phyloP scores from a whole-genome alignment of 2,113 vertebrate genomes.

The Scatophagus argus region DNA sequence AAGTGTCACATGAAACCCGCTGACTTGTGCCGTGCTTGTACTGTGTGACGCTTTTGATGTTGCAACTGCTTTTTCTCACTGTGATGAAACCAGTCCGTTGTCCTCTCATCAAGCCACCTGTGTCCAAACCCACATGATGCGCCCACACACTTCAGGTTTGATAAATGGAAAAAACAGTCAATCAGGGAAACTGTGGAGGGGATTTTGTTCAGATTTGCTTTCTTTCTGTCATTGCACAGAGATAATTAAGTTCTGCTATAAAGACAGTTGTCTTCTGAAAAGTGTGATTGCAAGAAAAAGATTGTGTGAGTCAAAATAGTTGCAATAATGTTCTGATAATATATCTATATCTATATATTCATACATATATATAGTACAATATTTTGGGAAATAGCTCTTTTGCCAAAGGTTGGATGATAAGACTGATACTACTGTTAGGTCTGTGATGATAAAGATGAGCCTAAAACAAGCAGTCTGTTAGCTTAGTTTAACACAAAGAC shows the following conservation, averaged over 20 bases:
- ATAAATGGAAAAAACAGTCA: slow-evolving; percentile 20
- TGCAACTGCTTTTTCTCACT: slow-evolving; percentile 18
- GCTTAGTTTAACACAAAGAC: too few species aligned
- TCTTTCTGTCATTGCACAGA: background rate
- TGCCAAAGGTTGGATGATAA: too few species aligned
- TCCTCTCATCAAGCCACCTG: slow-evolving; percentile 17
- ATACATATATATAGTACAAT: too few species aligned
- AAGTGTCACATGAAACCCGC: slow-evolving; percentile 31
- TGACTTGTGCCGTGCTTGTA: background rate
- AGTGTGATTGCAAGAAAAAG: background rate
- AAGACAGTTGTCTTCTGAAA: background rate
- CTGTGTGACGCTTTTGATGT: background rate
- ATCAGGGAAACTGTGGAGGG: slow-evolving; percentile 2
- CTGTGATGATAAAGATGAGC: too few species aligned
- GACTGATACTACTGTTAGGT: too few species aligned
- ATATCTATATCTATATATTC: background rate
- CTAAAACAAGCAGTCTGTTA: too few species aligned
- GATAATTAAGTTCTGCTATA: background rate
- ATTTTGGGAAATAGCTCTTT: too few species aligned
- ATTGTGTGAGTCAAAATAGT: background rate
- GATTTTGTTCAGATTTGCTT: background rate
- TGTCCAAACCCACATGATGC: slow-evolving; percentile 14
- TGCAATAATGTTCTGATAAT: background rate
- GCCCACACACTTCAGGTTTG: slow-evolving; percentile 28
- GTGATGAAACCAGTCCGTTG: background rate